phyloP scores from a whole-genome alignment of 2,797 vertebrate species.

The Cichlasoma orientale region DNA sequence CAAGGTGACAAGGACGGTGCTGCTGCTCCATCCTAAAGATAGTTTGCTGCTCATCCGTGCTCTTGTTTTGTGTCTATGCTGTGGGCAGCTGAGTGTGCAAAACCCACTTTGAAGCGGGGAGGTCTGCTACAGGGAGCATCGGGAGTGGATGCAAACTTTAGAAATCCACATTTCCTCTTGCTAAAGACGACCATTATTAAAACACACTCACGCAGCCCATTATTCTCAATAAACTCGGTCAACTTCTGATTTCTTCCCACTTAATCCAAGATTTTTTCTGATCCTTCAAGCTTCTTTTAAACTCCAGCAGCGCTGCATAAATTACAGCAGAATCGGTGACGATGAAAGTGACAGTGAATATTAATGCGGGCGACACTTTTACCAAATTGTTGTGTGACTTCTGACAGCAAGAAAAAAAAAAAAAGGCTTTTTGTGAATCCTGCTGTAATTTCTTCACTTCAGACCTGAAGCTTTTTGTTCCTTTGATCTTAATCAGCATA shows the following conservation, averaged over 20 bases:
- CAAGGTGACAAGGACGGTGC: conserved; percentile 7
- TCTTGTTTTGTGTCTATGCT: conserved; percentile 6
- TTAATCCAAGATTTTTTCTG: not conserved
- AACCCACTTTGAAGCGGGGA: not conserved
- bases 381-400: not conserved
- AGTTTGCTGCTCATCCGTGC: conserved; percentile 11
- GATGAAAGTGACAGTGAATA: conserved; percentile 12
- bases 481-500: not conserved
- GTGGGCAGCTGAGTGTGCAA: not conserved
- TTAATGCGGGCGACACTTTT: not conserved
- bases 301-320: not conserved
- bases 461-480: not conserved
- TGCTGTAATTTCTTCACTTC: not conserved
- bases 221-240: not conserved
- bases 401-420: fast-evolving
- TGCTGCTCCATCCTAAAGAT: conserved; percentile 27
- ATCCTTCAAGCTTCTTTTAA: not conserved
- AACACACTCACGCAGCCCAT: not conserved
- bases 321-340: not conserved
- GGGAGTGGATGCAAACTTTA: not conserved
- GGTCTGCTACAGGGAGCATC: not conserved
- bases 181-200: not conserved
- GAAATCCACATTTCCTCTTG: not conserved
- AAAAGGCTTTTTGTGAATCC: not conserved
- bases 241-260: not conserved